Base-by-base conservation (phyloP, 2,113 vertebrate genomes). In the Epinephelus moara region DNA sequence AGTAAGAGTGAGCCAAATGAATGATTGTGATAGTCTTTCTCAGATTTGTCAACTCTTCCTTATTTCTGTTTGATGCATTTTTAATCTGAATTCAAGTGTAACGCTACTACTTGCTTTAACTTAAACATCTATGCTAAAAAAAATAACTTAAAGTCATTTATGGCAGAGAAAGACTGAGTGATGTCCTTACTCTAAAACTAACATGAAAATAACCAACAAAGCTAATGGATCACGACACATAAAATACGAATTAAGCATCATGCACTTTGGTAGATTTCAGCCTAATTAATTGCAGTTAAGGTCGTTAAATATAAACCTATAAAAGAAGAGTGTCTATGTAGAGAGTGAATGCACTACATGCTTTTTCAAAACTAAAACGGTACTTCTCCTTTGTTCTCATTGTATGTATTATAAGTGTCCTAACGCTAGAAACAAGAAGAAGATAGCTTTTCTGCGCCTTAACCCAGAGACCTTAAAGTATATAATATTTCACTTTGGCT, bases 221-320 rank as follows among this genome's bases (percentile, higher is more conserved):
- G 3, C 19, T 17, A 59, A 64, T 3, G 37, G 53, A 72, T 52
- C 30, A 33, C n/a, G 18, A 59, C 2, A 70, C 72, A 18, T 21
- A 21, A 53, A 86, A 78, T 8, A 80, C 66, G 67, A 78, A 76
- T 50, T 25, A 89, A 62, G 92, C 90, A 93, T 90, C 72, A 60
- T 59, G 92, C 92, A 94, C 93, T 94, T 94, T 94, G 85, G 72
- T 83, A 73, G 87, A 89, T 88, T 84, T 85, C 84, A 84, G 73
- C 80, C 70, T 68, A 78, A 88, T 73, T 76, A 68, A 75, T 52
- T 85, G 75, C 84, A 88, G 75, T 79, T 55, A 57, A 78, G 42
- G 78, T 79, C 13, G 47, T 81, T 68, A 83, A 72, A 63, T 47
- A 76, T 25, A 70, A 64, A 66, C 21, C 0, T 73, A 9, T 70